These are phyloP conservation scores for Setophaga petechia DNA, from an alignment of 2,113 vertebrate species.

Conservation along the genomic window DNA sequence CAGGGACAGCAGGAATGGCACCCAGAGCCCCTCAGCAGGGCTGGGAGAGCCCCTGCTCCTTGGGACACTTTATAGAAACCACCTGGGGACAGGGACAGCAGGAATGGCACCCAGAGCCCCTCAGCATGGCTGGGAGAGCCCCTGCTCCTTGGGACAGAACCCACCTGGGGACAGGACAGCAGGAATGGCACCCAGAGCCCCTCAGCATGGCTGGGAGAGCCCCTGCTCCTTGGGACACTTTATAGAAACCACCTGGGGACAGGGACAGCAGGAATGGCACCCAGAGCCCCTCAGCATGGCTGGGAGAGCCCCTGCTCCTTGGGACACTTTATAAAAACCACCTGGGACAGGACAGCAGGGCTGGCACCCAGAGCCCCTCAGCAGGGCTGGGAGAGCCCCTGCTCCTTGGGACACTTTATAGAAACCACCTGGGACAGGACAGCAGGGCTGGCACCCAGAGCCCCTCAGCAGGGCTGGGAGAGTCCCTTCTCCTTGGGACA, in stretches of 20 bases:
- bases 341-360: slow-evolving; percentile 66
- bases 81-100: too few species aligned
- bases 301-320: too few species aligned
- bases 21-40: too few species aligned
- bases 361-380: background rate
- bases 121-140: too few species aligned
- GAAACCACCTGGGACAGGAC: fast-evolving
- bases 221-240: fast-evolving
- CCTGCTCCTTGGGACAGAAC: too few species aligned
- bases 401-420: fast-evolving
- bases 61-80: fast-evolving
- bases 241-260: fast-evolving
- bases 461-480: too few species aligned
- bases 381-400: background rate
- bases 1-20: too few species aligned
- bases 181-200: background rate
- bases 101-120: too few species aligned
- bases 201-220: background rate
- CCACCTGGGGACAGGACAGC: slow-evolving; percentile 75
- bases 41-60: background rate
- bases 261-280: too few species aligned
- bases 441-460: too few species aligned
- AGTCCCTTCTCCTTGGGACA: too few species aligned
- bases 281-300: too few species aligned
- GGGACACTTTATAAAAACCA: slow-evolving; percentile 18